A percentile compares a stretch with the other conserved stretches of the same genome.
Conservation (phyloP, 2,888 invertebrate genomes). For the Platerodrilus igneus region DNA sequence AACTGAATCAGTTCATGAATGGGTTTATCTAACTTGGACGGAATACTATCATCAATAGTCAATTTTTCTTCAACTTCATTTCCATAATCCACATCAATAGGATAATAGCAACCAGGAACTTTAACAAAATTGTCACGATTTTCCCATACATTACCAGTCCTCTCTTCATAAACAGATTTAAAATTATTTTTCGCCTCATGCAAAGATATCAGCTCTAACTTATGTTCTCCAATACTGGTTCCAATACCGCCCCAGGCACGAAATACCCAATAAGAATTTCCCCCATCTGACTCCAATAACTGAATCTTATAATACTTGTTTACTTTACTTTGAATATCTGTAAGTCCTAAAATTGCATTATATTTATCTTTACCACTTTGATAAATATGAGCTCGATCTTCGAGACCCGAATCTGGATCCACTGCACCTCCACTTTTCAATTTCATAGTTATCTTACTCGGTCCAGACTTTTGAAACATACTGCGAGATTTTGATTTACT, state of each 20-base stretch:
- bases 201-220: constrained; percentile 53
- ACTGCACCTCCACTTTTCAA: constrained; percentile 83
- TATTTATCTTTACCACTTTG: constrained; percentile 57
- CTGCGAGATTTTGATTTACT: constrained; percentile 42
- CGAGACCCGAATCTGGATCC: constrained; percentile 84
- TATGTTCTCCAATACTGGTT: constrained; percentile 80
- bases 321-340: constrained; percentile 79
- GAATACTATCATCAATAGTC: constrained; percentile 31
- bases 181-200: constrained; percentile 62
- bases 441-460: constrained; percentile 61
- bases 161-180: constrained; percentile 57
- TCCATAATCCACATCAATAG: constrained; percentile 85
- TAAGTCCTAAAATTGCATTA: constrained; percentile 75
- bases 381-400: constrained; percentile 76
- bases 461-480: constrained; percentile 50
- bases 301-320: constrained; percentile 97
- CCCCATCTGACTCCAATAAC: constrained; percentile 65
- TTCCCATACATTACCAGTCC: constrained; percentile 79
- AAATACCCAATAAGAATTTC: constrained; percentile 53
- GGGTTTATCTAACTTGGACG: constrained; percentile 66
- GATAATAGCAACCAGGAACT: constrained; percentile 70
- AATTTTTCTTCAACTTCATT: constrained; percentile 51
- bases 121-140: constrained; percentile 61
- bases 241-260: constrained; percentile 92
- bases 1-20: constrained; percentile 79